A percentile compares a stretch with the other conserved stretches of the same genome.
phyloP scores from a whole-genome alignment of 1,140 invertebrate genomes.

The Calephelis nemesis region DNA sequence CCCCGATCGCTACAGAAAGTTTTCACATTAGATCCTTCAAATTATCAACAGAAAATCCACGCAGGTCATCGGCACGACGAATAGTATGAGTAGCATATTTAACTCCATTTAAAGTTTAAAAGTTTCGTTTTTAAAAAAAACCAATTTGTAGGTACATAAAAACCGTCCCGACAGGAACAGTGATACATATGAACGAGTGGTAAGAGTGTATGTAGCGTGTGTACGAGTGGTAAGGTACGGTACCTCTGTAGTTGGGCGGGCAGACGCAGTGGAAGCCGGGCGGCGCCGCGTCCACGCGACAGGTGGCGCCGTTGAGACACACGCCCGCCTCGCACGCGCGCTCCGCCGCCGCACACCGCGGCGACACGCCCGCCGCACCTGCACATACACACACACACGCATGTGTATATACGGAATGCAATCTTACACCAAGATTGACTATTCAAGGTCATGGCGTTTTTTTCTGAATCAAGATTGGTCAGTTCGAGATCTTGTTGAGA shows the following conservation, averaged over 20 bases:
- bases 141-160: too few species aligned
- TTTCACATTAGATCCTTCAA: not conserved
- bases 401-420: too few species aligned
- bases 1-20: not conserved
- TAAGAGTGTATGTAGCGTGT: not conserved
- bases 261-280: constrained; percentile 86
- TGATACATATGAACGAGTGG: not conserved
- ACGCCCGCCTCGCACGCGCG: constrained; percentile 78
- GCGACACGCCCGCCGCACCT: constrained; percentile 83
- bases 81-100: too few species aligned
- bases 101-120: too few species aligned
- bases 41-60: too few species aligned
- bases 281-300: constrained; percentile 74
- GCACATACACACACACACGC: constrained; percentile 66
- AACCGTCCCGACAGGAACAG: too few species aligned
- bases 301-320: constrained; percentile 80
- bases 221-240: not conserved
- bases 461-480: too few species aligned
- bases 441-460: too few species aligned
- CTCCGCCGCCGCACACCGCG: constrained; percentile 84
- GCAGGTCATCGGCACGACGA: too few species aligned
- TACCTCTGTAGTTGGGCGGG: constrained; percentile 85
- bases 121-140: too few species aligned
- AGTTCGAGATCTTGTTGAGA: too few species aligned
- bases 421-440: too few species aligned